Base-by-base conservation (phyloP, 1,140 invertebrate species). In the Scylla paramamosain region DNA sequence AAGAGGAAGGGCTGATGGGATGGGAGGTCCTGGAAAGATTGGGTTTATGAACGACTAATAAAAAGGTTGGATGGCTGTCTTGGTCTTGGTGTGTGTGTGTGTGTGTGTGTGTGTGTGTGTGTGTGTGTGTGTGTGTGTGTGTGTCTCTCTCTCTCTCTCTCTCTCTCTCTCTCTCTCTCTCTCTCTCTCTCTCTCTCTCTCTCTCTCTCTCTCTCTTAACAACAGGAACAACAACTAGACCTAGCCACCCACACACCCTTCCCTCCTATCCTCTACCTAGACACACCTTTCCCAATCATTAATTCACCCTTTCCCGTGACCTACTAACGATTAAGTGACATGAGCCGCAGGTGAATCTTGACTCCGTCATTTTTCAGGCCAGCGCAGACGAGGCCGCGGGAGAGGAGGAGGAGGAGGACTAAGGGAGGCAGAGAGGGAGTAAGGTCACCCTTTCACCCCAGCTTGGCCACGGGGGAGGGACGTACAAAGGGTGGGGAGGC, bases 371-470 rank as follows among this genome's bases (percentile, higher is more conserved):
- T 59, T 14, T 59, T 59, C 12, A 59, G 52, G 16, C 52, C 52
- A 14, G 52, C 52, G 52, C 52, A 59, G 52, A 59, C 52, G 52
- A 59, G 52, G 52, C 52, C 52, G 52, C 0, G 10, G 52, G 16
- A 20, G 52, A 77, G 67, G 67, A 59, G 52, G 52, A 59, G 52
- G 52, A 59, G 52, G 52, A 59, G 52, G 52, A 16, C 12, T 12
- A 59, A 59, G 52, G 20, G 20, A 59, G 52, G 12, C 2, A 59
- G 52, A 16, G 39, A 59, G 10, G 10, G 52, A 59, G 67, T 77
- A 77, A 77, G 67, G 67, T 77, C 67, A 77, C 25, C 67, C 67
- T 77, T 77, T 77, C 67, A 77, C 67, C 67, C 67, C n/a, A n/a
- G 20, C 52, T 8, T 59, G 52, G 20, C 67, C 25, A 77, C 67